These are phyloP conservation scores for Chunga burmeisteri DNA, from an alignment of 2,113 vertebrate genomes.

Conservation along the genomic window DNA sequence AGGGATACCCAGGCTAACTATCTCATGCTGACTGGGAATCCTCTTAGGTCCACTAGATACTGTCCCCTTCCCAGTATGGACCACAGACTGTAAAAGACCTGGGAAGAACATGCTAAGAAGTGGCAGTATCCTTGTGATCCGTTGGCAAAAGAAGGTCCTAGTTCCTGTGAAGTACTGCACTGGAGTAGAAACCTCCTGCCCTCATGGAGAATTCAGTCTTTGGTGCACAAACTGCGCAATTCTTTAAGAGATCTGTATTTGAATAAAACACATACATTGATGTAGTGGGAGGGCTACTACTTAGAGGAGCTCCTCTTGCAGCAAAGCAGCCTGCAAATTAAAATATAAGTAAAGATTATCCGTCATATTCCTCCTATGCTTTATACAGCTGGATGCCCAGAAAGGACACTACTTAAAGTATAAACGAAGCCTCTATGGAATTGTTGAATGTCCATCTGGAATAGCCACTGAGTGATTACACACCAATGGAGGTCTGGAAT, in stretches of 20 bases:
- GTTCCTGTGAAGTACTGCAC: not conserved
- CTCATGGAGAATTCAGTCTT: not conserved
- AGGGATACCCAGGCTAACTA: not conserved
- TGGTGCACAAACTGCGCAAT: not conserved
- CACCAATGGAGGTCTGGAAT: not conserved
- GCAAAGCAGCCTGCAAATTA: conserved; percentile 36
- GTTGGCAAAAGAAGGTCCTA: not conserved
- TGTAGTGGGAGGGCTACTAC: not conserved
- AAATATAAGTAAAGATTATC: conserved; percentile 41
- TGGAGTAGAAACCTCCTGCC: not conserved
- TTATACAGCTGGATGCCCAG: not conserved
- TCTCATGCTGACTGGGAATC: not conserved
- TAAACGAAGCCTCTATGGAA: not conserved
- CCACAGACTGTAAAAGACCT: not conserved
- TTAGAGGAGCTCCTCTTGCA: not conserved
- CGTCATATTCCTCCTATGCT: not conserved
- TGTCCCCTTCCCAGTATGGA: not conserved
- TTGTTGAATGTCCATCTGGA: conserved; percentile 11
- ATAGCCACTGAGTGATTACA: not conserved
- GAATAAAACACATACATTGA: not conserved
- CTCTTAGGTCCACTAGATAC: not conserved
- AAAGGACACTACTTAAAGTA: conserved; percentile 16
- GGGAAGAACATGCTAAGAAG: not conserved
- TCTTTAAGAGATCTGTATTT: not conserved
- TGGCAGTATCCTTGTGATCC: not conserved